Percentiles rank a stretch among this genome's conserved stretches.
Conservation (phyloP, 2,113 vertebrate genomes). For the Ondatra zibethicus region DNA sequence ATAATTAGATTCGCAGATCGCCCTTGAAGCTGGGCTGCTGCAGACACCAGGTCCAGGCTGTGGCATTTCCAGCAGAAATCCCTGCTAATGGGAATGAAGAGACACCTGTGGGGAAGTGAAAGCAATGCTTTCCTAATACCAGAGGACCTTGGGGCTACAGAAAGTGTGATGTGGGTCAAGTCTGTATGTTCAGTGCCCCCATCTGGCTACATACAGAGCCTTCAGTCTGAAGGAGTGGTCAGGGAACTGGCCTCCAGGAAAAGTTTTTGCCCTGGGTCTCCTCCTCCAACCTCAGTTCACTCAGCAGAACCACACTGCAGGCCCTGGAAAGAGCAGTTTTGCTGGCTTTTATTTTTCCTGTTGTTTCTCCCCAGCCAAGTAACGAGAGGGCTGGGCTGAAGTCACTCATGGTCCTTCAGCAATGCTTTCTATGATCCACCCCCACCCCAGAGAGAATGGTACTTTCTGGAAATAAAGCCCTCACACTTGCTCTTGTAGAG, state of each 20-base stretch:
- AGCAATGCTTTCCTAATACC: neutral
- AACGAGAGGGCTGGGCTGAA: neutral
- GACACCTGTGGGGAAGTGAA: neutral
- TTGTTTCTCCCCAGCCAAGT: neutral
- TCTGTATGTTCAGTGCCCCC: rapidly evolving
- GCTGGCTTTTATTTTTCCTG: neutral
- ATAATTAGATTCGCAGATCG: neutral
- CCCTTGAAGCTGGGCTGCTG: neutral
- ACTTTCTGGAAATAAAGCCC: neutral
- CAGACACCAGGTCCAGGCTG: neutral
- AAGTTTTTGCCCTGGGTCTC: too few relatives aligned
- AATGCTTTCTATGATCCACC: neutral
- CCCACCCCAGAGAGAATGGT: neutral
- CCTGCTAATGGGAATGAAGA: neutral
- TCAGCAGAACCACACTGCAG: neutral
- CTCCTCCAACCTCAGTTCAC: rapidly evolving
- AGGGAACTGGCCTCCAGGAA: neutral
- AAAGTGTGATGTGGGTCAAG: neutral
- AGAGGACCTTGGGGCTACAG: neutral
- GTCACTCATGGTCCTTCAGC: neutral
- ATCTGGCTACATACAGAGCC: rapidly evolving
- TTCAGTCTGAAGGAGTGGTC: neutral
- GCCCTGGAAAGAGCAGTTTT: neutral
- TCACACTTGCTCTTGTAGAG: neutral
- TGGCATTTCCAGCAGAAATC: neutral